phyloP scores from a whole-genome alignment of 35 echinoderm and acorn worm species.

The Stichopus chloronotus region DNA sequence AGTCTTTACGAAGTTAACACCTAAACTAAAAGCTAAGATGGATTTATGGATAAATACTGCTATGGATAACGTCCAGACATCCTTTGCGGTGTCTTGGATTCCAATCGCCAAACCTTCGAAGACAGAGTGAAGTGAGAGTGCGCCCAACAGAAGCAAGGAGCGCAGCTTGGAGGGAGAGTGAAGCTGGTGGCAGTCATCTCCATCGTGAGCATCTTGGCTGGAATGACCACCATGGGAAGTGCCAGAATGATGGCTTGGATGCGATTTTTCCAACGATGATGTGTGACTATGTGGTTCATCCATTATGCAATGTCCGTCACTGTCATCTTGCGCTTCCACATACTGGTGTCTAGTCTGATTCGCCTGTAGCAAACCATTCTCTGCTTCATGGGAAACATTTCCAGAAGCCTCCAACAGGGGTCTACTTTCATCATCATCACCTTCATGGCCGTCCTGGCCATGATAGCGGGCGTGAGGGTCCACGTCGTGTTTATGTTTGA shows the following conservation, averaged over 20 bases:
- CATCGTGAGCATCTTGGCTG: conserved; percentile 6
- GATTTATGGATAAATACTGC: conserved; percentile 92
- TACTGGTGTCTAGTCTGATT: not conserved
- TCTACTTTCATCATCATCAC: not conserved
- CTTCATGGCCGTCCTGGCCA: not conserved
- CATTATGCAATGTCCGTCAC: not conserved
- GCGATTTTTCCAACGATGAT: not conserved
- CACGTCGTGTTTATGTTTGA: conserved; percentile 64
- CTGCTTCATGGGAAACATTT: not conserved
- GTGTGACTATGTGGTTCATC: not conserved
- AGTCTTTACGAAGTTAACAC: conserved; percentile 83
- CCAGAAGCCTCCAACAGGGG: not conserved
- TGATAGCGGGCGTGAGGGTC: not conserved
- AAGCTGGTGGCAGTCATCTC: conserved; percentile 65
- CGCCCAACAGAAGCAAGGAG: conserved; percentile 71
- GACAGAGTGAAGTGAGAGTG: conserved; percentile 83
- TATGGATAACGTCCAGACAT: conserved; percentile 70
- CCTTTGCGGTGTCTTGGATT: conserved; percentile 46
- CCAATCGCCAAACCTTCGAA: conserved; percentile 93
- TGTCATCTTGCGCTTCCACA: not conserved
- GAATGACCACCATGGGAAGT: not conserved
- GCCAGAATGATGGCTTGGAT: not conserved
- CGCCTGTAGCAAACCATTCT: not conserved
- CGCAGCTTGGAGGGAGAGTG: conserved; percentile 75
- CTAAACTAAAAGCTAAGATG: conserved; percentile 89